phyloP scores from a whole-genome alignment of 2,113 vertebrate genomes.

The Prionailurus bengalensis region DNA sequence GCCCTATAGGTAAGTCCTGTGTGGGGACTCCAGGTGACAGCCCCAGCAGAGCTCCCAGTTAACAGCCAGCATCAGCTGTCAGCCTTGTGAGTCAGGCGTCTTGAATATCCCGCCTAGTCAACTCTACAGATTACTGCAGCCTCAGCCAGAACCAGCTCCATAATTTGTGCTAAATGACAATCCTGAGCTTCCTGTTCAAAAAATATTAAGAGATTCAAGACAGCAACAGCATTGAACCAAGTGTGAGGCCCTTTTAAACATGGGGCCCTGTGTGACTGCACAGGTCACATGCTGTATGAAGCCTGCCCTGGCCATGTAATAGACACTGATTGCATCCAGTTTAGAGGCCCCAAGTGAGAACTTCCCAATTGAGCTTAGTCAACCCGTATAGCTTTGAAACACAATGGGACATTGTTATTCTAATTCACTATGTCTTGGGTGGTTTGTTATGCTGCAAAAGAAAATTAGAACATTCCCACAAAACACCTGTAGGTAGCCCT shows the following conservation, averaged over 20 bases:
- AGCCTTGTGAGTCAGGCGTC: background rate
- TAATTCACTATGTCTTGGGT: background rate
- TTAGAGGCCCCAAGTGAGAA: background rate
- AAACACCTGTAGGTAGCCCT: background rate
- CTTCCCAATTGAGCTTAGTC: background rate
- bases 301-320: background rate
- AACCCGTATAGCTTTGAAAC: background rate
- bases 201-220: background rate
- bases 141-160: background rate
- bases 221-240: background rate
- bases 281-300: background rate
- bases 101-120: background rate
- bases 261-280: background rate
- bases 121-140: background rate
- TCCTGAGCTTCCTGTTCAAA: background rate
- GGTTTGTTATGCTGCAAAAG: background rate
- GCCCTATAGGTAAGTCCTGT: background rate
- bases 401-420: background rate
- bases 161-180: slow-evolving; percentile 10
- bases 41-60: background rate
- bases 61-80: background rate
- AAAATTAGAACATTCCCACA: slow-evolving; percentile 6
- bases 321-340: background rate
- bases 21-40: background rate
- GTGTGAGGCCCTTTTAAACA: background rate